Evolutionary conservation across 2,113 vertebrate genomes (phyloP).

Genomic region (Rallus limicola): DNA sequence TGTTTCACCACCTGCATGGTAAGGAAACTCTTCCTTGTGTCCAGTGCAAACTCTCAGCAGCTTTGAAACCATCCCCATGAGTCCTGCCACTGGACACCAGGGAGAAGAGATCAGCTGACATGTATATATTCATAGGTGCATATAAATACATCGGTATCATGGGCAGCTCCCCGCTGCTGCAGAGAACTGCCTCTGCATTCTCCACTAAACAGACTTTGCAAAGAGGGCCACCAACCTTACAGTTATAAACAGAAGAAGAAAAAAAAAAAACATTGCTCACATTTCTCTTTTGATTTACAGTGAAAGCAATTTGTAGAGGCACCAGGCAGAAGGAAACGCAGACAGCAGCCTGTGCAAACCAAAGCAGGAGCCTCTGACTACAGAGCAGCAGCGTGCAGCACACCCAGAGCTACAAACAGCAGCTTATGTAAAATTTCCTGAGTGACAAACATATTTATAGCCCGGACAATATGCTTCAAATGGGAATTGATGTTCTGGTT

Average conservation of each 20-base stretch:
- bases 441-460: neutral
- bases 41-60: no score
- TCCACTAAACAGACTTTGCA: neutral
- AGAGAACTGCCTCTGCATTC: neutral
- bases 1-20: no score
- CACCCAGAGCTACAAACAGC: neutral
- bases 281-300: neutral
- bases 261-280: neutral
- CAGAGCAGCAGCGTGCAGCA: neutral
- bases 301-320: neutral
- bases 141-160: accelerated
- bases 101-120: no score
- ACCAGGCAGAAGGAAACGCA: neutral
- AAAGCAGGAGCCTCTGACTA: neutral
- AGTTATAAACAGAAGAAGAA: neutral
- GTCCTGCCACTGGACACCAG: no score
- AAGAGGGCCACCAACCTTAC: neutral
- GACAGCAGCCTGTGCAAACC: neutral
- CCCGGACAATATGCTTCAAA: neutral
- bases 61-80: no score
- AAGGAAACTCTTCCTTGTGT: no score
- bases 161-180: neutral
- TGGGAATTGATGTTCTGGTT: neutral
- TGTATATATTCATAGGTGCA: no score
- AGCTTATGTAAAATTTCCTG: neutral